Evolutionary conservation across 2,888 invertebrate genomes (phyloP).

Genomic region (Athrips mouffetella): DNA sequence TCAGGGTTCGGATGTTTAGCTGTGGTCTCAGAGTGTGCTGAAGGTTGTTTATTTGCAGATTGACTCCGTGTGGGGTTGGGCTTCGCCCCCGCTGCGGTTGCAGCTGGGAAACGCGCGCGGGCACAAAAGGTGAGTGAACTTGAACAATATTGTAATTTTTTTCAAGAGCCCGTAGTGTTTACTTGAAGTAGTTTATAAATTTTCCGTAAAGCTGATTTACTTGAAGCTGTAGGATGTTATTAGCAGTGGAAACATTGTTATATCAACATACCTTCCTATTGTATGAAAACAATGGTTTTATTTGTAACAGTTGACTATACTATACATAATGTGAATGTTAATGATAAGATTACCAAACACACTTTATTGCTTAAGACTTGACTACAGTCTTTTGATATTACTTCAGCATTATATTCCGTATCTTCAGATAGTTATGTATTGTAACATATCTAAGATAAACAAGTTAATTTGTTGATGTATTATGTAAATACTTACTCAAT

Average conservation of each 20-base stretch:
- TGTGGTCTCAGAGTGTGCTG: conserved; percentile 30
- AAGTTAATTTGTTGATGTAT: too few relatives aligned
- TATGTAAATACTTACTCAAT: too few relatives aligned
- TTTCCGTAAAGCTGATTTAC: conserved; percentile 1
- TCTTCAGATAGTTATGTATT: too few relatives aligned
- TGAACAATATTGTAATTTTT: conserved; percentile 19
- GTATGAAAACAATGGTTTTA: conserved; percentile 10
- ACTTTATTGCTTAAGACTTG: background rate
- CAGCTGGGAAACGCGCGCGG: conserved; percentile 83
- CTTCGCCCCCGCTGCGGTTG: conserved; percentile 92
- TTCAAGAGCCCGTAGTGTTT: background rate
- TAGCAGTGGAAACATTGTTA: background rate
- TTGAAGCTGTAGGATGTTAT: background rate
- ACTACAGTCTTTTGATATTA: background rate
- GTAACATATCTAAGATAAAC: too few relatives aligned
- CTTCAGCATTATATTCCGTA: background rate
- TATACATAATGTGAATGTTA: background rate
- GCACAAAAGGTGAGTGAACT: conserved; percentile 68
- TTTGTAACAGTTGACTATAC: conserved; percentile 3
- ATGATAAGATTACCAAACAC: conserved; percentile 5
- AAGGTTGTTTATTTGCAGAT: conserved; percentile 80
- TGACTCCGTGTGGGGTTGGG: conserved; percentile 97
- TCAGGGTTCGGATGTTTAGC: conserved; percentile 27
- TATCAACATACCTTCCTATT: conserved; percentile 4
- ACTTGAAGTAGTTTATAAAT: background rate